Percentiles rank a stretch among this genome's conserved stretches.
Evolutionary conservation across 2,888 invertebrate genomes (phyloP).

Genomic region (Lepeophtheirus nordmannii): DNA sequence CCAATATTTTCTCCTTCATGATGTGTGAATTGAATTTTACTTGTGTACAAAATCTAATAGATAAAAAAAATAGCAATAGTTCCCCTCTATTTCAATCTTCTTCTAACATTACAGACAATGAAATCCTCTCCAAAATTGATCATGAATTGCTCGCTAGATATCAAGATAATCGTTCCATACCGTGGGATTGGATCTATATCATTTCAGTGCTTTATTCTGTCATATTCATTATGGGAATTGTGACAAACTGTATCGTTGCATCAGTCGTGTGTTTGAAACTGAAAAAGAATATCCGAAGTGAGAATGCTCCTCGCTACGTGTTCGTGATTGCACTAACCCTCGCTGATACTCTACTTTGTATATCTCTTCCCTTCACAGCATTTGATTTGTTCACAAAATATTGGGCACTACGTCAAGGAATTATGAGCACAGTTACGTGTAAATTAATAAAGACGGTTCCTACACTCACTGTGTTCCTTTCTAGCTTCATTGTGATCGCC

Average conservation of each 20-base stretch:
- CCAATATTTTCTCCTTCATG: too few species aligned
- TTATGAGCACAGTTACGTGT: not conserved
- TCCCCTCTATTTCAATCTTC: too few species aligned
- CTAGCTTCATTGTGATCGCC: slow-evolving; percentile 1
- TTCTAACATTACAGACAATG: too few species aligned
- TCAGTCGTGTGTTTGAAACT: not conserved
- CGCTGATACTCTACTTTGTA: not conserved
- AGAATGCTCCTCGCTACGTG: slow-evolving; percentile 5
- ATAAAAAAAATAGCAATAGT: too few species aligned
- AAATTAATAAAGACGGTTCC: not conserved
- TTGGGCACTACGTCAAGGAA: slow-evolving; percentile 5
- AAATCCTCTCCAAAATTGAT: too few species aligned
- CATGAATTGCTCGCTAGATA: not conserved
- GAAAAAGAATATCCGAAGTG: not conserved
- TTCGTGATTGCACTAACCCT: not conserved
- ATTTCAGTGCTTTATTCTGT: not conserved
- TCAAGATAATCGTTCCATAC: not conserved
- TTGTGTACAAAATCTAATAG: too few species aligned
- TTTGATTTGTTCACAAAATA: slow-evolving; percentile 12
- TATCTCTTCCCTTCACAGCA: not conserved
- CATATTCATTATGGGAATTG: not conserved
- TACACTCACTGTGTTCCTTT: not conserved
- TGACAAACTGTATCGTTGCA: not conserved
- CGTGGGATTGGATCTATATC: not conserved
- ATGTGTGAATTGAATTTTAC: too few species aligned